Evolutionary conservation across 2,113 vertebrate genomes (phyloP).

Genomic region (Dromiciops gliroides): DNA sequence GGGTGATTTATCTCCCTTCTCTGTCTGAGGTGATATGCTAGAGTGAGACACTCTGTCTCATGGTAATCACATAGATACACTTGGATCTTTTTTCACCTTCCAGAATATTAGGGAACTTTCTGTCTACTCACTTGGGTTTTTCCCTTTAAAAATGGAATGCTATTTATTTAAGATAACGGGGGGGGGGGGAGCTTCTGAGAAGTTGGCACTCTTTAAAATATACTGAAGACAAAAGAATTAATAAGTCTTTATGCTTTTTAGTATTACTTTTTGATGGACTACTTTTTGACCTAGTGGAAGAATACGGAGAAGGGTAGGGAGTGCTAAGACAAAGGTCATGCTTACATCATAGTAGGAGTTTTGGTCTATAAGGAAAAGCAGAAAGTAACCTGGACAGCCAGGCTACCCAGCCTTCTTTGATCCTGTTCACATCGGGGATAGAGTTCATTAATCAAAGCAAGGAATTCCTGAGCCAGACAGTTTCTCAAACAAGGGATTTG

Average conservation of each 20-base stretch:
- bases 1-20: slow-evolving; percentile 30
- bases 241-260: not conserved
- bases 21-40: not conserved
- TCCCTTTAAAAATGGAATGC: slow-evolving; percentile 2
- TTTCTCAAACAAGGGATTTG: not conserved
- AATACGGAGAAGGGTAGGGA: not conserved
- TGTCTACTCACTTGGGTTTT: slow-evolving; percentile 17
- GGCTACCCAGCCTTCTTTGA: not conserved
- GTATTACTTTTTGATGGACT: not conserved
- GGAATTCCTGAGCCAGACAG: not conserved
- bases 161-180: not conserved
- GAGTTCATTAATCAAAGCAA: not conserved
- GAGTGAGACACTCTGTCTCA: too few relatives aligned
- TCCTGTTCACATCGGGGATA: not conserved
- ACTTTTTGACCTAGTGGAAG: not conserved
- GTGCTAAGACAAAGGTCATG: not conserved
- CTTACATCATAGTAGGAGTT: not conserved
- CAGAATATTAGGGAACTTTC: slow-evolving; percentile 30
- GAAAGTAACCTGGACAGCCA: not conserved
- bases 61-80: not conserved
- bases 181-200: not conserved
- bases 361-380: not conserved
- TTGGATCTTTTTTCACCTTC: not conserved
- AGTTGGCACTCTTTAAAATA: not conserved
- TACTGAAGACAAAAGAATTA: not conserved